Conservation (phyloP, 2,113 vertebrate species). For the Centropus unirufus region DNA sequence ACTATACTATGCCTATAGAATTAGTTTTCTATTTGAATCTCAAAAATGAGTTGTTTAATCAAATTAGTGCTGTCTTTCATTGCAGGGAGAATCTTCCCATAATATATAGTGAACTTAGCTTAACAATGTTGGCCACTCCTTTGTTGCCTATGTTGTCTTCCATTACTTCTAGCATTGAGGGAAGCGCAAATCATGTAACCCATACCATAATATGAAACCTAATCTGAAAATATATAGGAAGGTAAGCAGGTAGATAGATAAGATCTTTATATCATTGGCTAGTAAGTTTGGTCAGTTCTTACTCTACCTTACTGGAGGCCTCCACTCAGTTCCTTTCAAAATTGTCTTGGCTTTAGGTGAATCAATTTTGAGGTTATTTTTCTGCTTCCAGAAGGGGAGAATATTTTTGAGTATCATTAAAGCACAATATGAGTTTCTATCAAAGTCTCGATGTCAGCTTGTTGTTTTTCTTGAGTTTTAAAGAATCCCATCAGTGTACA, state of each 20-base stretch:
- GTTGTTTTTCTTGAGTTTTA: background rate
- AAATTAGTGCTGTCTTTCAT: background rate
- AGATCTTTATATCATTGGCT: background rate
- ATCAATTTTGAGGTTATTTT: background rate
- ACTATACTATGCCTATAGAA: background rate
- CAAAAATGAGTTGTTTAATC: background rate
- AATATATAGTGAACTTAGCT: background rate
- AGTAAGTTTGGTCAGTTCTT: background rate
- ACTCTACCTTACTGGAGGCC: background rate
- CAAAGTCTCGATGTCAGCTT: background rate
- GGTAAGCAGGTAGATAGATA: background rate
- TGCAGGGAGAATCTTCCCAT: background rate
- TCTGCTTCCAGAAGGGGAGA: background rate
- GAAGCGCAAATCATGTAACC: background rate
- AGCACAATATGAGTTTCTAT: background rate
- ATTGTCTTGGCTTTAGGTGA: background rate
- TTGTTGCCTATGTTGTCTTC: background rate
- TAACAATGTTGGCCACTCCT: background rate
- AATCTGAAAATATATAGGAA: background rate
- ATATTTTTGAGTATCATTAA: background rate
- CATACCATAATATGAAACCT: background rate
- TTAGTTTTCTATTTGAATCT: background rate
- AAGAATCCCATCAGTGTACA: background rate
- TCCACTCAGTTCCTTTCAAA: background rate
- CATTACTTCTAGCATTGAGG: background rate